Base-by-base conservation (phyloP, 2,113 vertebrate species). In the Tetrao urogallus region DNA sequence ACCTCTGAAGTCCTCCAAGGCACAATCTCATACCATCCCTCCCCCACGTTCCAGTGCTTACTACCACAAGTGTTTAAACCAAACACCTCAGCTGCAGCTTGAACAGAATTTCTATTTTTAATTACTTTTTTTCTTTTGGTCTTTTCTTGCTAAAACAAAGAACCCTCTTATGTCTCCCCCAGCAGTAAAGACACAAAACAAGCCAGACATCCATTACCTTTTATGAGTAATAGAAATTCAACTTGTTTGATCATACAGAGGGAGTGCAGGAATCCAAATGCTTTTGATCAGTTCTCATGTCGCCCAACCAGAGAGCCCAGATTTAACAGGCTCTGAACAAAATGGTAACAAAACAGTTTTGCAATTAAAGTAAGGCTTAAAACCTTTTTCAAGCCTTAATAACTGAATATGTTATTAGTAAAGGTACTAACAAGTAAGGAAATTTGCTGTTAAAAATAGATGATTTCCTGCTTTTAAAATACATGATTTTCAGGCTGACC, bases 361-460 rank as follows among this genome's bases (percentile, higher is more conserved):
- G 69, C 38, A 81, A 80, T 75, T 86, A 89, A 85, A 94, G 65
- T 30, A 8, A 74, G 36, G 38, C 47, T 94, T 81, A 61, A 87
- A 85, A 72, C 19, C 4, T 64, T 66, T 88, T 87, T 48, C 34
- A 78, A 69, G 64, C 36, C 56, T 90, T 95, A 92, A 61, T 63
- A 96, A 61, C 42, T 15, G 21, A 78, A 89, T 81, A 47, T 13
- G 48, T 36, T 88, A 81, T 72, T 85, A 89, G 66, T 19, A 58
- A 14, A 92, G 76, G 64, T 74, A 86, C 61, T 77, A 91, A 65
- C 20, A 91, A 71, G 80, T 61, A 92, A 87, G 56, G 82, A 83
- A 90, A 69, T 65, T 4, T 90, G 43, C 63, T 95, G 79, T 92
- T 72, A 96, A 95, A 96, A 96, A 94, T 82, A 71, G 22, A 96